A percentile compares a stretch with the other conserved stretches of the same genome.
Evolutionary conservation across 2,888 invertebrate species (phyloP).

Genomic region (Hyposoter dolosus): DNA sequence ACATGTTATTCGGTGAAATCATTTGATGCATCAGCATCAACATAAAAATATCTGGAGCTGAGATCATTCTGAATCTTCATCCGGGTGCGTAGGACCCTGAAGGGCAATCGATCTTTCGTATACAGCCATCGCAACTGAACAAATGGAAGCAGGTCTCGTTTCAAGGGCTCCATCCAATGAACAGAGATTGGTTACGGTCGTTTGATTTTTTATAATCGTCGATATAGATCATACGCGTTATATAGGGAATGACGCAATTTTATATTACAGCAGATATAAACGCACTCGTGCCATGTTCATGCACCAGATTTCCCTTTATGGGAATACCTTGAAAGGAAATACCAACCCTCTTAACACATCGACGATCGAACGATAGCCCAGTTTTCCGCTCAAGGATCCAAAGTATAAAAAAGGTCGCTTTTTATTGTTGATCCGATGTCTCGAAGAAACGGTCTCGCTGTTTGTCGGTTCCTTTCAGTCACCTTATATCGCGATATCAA

Average conservation of each 20-base stretch:
- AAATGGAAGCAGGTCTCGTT: background rate
- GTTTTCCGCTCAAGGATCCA: slow-evolving; percentile 26
- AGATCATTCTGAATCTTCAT: too few relatives aligned
- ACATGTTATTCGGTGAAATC: background rate
- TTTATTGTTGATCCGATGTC: slow-evolving; percentile 24
- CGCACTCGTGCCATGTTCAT: slow-evolving; percentile 39
- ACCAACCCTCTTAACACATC: background rate
- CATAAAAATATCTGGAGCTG: background rate
- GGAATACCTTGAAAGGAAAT: background rate
- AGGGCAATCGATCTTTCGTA: background rate
- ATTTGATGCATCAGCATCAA: background rate
- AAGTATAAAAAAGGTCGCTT: slow-evolving; percentile 10
- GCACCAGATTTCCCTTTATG: background rate
- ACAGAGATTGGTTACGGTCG: background rate
- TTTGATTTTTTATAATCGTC: too few relatives aligned
- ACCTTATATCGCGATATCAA: background rate
- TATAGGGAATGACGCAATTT: background rate
- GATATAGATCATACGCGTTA: background rate
- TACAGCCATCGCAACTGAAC: background rate
- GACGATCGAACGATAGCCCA: slow-evolving; percentile 39
- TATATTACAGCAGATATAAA: slow-evolving; percentile 39
- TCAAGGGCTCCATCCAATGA: background rate
- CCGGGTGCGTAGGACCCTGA: too few relatives aligned
- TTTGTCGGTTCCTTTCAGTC: slow-evolving; percentile 19
- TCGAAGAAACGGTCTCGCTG: slow-evolving; percentile 52